These are phyloP conservation scores for Bombyx mori DNA, from an alignment of 1,140 invertebrate species.

Conservation along the genomic window DNA sequence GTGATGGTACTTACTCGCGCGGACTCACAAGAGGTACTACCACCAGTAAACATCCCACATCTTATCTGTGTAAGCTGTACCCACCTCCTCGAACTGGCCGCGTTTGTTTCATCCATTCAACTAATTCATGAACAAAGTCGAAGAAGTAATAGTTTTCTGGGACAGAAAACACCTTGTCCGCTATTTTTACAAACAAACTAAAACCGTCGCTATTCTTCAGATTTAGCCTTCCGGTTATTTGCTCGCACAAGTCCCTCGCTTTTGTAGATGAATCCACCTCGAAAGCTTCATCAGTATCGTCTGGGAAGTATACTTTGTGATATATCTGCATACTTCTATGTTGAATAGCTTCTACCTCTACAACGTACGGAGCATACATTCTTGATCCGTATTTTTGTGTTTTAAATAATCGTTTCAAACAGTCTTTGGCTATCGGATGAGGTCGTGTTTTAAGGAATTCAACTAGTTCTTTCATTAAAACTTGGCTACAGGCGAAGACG, in stretches of 20 bases:
- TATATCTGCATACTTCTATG: slow-evolving; percentile 94
- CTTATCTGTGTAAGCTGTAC: slow-evolving; percentile 6
- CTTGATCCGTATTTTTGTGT: slow-evolving; percentile 84
- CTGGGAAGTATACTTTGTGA: slow-evolving; percentile 94
- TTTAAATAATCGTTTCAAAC: slow-evolving; percentile 85
- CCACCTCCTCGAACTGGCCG: slow-evolving; percentile 81
- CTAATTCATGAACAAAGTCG: slow-evolving; percentile 91
- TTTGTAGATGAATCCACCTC: slow-evolving; percentile 86
- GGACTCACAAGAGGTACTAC: no score
- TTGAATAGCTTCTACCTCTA: slow-evolving; percentile 96
- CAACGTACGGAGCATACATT: slow-evolving; percentile 91
- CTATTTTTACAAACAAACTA: slow-evolving; percentile 93
- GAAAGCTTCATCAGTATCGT: slow-evolving; percentile 90
- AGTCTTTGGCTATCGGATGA: slow-evolving; percentile 86
- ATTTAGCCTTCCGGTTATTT: slow-evolving; percentile 82
- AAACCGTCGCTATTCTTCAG: slow-evolving; percentile 88
- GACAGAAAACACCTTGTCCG: slow-evolving; percentile 94
- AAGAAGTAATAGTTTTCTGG: slow-evolving; percentile 95
- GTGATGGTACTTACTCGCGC: no score
- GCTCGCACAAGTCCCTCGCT: slow-evolving; percentile 88
- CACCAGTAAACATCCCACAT: no score
- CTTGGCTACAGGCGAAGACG: slow-evolving; percentile 81
- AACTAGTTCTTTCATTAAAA: slow-evolving; percentile 73
- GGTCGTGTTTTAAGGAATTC: slow-evolving; percentile 85
- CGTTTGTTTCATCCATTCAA: slow-evolving; percentile 90